A percentile compares a stretch with the other conserved stretches of the same genome.
Evolutionary conservation across 2,888 invertebrate species (phyloP).

Genomic region (Antitype chi): DNA sequence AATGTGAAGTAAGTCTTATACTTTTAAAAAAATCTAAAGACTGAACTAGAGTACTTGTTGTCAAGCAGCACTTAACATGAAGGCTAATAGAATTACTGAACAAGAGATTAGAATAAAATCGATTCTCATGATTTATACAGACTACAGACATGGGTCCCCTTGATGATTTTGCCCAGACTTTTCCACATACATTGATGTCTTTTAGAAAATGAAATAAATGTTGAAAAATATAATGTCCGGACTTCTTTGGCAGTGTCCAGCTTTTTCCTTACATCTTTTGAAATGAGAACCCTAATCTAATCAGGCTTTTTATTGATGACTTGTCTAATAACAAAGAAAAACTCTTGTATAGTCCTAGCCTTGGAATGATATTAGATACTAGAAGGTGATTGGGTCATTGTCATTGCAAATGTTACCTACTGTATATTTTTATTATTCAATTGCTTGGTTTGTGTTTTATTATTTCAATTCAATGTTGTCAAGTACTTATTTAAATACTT

Average conservation of each 20-base stretch:
- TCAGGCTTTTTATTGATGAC: background rate
- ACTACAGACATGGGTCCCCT: background rate
- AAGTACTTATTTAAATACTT: background rate
- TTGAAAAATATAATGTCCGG: background rate
- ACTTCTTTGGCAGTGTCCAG: background rate
- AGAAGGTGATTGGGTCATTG: constrained; percentile 5
- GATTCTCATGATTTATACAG: background rate
- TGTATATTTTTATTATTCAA: background rate
- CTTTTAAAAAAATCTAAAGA: background rate
- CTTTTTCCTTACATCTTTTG: background rate
- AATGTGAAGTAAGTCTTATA: background rate
- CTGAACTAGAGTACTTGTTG: background rate
- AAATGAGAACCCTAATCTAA: background rate
- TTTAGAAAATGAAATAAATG: background rate
- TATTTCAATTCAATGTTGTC: background rate
- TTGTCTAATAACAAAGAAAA: constrained; percentile 56
- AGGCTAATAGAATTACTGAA: constrained; percentile 14
- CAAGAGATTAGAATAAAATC: background rate
- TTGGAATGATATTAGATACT: constrained; percentile 6
- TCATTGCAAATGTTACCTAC: background rate
- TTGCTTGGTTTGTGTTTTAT: background rate
- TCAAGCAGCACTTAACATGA: background rate
- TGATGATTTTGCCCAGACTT: background rate
- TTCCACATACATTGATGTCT: background rate
- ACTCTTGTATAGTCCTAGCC: background rate